Evolutionary conservation across 2,113 vertebrate species (phyloP), one percentile per base, ranked within the genome.

Genomic region (Cavia porcellus): DNA sequence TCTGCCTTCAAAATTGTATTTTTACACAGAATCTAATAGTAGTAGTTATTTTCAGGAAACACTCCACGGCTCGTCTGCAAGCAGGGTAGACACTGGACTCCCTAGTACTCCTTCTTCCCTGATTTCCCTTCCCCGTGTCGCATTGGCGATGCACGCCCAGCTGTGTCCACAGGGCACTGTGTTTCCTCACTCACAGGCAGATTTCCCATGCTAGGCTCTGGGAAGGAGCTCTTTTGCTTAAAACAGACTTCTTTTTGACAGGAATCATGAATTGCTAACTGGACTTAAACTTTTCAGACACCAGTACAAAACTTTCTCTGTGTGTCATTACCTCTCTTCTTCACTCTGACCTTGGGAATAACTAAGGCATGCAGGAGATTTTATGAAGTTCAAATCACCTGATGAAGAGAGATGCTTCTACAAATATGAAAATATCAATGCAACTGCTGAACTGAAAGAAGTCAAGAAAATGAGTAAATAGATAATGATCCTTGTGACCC

Each of bases 201-300:
- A 28, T 32, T 3, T 47, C 9, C 20, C 22, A 0, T 42, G 17
- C 13, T 5, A 55, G 32, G 15, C 17, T 38, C 5, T 7, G 7
- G 0, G 38, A 4, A 25, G 6, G 32, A 42, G 52, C 42, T 3
- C 38, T 72, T 42, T 10, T 13, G 70, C 28, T 1, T 17, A 32
- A 59, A 35, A 55, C 0, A n/a, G 2, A 8, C 83, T 77, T 92
- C 38, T 68, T 88, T 17, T n/a, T 50, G 28, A 32, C 3, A 12
- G 52, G 79, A 61, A 94, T 84, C 7, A 14, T 72, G 59, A 79
- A 28, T n/a, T 89, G 90, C 81, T 95, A 30, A 35, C 72, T 89
- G 57, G 61, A 70, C 30, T 93, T 24, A 81, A 5, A 77, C 84
- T 68, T 42, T 4, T 5, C 25, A 38, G 47, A 45, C 25, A 50